A percentile compares a stretch with the other conserved stretches of the same genome.
These are phyloP conservation scores for Callithrix jacchus DNA, from an alignment of 2,113 vertebrate species.

Conservation along the genomic window DNA sequence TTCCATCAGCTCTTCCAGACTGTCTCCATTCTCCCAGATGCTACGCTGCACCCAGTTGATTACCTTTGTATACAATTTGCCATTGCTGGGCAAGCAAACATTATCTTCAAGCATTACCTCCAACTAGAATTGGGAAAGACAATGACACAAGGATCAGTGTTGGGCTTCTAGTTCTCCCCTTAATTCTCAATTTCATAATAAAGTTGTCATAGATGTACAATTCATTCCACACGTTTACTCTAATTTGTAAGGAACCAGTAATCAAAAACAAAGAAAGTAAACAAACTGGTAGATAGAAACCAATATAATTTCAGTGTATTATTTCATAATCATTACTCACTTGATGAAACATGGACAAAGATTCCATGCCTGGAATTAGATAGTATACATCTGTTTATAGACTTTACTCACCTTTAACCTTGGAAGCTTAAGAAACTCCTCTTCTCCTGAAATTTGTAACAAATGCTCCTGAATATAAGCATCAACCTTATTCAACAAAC, in stretches of 20 bases:
- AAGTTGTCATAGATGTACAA: neutral
- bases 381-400: neutral
- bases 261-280: slow-evolving; percentile 8
- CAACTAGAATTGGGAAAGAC: slow-evolving; percentile 86
- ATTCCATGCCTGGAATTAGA: neutral
- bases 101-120: slow-evolving; percentile 99
- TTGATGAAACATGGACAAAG: slow-evolving; percentile 23
- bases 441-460: slow-evolving; percentile 95
- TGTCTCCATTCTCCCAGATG: slow-evolving; percentile 97
- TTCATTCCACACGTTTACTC: neutral
- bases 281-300: neutral
- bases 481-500: slow-evolving; percentile 94
- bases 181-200: neutral
- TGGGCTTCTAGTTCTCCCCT: neutral
- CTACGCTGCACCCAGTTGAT: slow-evolving; percentile 99
- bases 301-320: neutral
- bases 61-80: slow-evolving; percentile 98
- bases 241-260: slow-evolving; percentile 12
- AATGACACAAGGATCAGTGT: neutral
- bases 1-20: slow-evolving; percentile 96
- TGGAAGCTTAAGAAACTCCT: slow-evolving; percentile 98
- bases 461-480: slow-evolving; percentile 96
- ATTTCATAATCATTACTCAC: neutral
- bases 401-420: slow-evolving; percentile 91
- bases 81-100: slow-evolving; percentile 95